phyloP scores from a whole-genome alignment of 2,797 vertebrate species.

The Tapera naevia region DNA sequence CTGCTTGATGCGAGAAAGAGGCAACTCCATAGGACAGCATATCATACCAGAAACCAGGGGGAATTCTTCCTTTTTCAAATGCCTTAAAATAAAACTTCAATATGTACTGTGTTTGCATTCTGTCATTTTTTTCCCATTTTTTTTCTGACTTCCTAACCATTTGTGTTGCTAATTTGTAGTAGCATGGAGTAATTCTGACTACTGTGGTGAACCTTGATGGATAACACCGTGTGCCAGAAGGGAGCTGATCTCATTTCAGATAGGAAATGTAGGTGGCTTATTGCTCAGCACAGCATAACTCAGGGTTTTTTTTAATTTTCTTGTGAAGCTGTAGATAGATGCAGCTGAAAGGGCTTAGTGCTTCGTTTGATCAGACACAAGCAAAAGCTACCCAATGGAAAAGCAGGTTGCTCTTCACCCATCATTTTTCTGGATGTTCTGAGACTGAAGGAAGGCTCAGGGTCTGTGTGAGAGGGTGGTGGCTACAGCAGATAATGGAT shows the following conservation, averaged over 20 bases:
- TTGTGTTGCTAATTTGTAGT: not conserved
- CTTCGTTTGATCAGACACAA: not conserved
- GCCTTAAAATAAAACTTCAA: not conserved
- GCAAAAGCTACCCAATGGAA: not conserved
- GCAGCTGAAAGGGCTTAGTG: not conserved
- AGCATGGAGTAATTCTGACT: not conserved
- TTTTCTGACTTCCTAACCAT: not conserved
- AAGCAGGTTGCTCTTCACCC: not conserved
- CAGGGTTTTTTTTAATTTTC: not conserved
- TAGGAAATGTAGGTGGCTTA: not conserved
- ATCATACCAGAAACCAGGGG: not conserved
- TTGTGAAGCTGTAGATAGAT: not conserved
- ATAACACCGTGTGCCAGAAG: not conserved
- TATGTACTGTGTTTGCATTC: not conserved
- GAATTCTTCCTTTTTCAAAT: not conserved
- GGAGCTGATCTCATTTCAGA: slow-evolving; percentile 15
- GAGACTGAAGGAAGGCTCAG: not conserved
- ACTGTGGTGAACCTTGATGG: not conserved
- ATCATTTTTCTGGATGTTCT: not conserved
- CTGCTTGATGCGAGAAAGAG: not conserved
- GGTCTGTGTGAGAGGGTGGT: not conserved
- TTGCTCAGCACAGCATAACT: not conserved
- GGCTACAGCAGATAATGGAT: not conserved
- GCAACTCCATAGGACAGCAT: not conserved
- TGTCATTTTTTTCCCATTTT: not conserved